A percentile compares a stretch with the other conserved stretches of the same genome.
phyloP scores from a whole-genome alignment of 1,140 invertebrate genomes.

The Drosophila burlai region DNA sequence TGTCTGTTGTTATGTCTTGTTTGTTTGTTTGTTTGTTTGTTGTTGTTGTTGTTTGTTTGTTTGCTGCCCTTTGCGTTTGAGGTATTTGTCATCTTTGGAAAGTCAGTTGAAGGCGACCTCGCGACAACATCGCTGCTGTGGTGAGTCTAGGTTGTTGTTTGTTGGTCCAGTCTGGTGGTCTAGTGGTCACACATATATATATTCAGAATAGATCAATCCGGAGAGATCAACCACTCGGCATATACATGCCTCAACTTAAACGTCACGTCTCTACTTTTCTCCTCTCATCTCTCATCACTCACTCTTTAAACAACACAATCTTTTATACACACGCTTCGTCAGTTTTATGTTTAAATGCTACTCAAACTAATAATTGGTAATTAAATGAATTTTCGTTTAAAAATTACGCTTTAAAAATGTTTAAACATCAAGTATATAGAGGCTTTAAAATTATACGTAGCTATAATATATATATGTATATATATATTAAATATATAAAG shows the following conservation, averaged over 20 bases:
- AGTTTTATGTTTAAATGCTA: slow-evolving; percentile 83
- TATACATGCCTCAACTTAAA: slow-evolving; percentile 52
- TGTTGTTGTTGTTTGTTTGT: slow-evolving; percentile 24
- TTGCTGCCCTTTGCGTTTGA: slow-evolving; percentile 77
- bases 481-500: slow-evolving; percentile 11
- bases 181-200: slow-evolving; percentile 25
- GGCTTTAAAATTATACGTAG: slow-evolving; percentile 73
- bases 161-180: slow-evolving; percentile 63
- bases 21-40: slow-evolving; percentile 31
- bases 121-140: slow-evolving; percentile 49
- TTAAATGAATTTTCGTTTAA: slow-evolving; percentile 64
- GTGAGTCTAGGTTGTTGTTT: slow-evolving; percentile 37
- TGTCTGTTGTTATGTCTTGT: slow-evolving; percentile 46
- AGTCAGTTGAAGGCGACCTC: slow-evolving; percentile 73
- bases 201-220: not conserved
- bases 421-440: slow-evolving; percentile 72
- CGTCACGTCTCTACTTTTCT: slow-evolving; percentile 39
- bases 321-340: slow-evolving; percentile 82
- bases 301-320: slow-evolving; percentile 75
- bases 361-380: slow-evolving; percentile 71
- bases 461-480: slow-evolving; percentile 47
- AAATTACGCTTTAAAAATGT: slow-evolving; percentile 79
- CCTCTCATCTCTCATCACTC: slow-evolving; percentile 19
- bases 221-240: not conserved
- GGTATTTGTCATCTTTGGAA: slow-evolving; percentile 84